Percentiles rank a stretch among this genome's conserved stretches.
Evolutionary conservation across 2,797 vertebrate species (phyloP).

Genomic region (Myotis planiceps): DNA sequence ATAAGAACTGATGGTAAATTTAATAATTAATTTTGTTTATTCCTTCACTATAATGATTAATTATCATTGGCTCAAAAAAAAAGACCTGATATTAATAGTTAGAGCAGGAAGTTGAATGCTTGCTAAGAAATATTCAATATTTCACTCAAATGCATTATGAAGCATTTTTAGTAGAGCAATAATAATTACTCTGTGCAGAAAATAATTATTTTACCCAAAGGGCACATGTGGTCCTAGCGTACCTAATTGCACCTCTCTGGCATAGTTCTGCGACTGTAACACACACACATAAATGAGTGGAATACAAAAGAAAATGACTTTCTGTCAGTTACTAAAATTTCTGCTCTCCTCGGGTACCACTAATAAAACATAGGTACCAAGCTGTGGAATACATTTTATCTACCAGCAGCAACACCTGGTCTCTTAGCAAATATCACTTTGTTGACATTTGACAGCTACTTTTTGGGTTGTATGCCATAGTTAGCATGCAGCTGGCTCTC

Average conservation of each 20-base stretch:
- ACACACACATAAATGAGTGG: neutral
- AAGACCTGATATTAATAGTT: neutral
- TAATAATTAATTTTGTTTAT: neutral
- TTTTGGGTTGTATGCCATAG: neutral
- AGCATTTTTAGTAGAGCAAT: neutral
- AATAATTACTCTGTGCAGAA: neutral
- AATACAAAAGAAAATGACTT: constrained; percentile 25
- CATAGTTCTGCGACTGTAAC: neutral
- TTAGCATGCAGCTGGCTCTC: neutral
- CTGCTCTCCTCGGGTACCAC: neutral
- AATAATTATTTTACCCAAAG: neutral
- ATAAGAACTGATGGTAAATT: constrained; percentile 34
- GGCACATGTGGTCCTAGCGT: neutral
- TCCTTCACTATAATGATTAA: neutral
- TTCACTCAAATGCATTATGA: neutral
- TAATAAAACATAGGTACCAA: constrained; percentile 53
- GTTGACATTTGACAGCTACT: neutral
- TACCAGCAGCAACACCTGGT: constrained; percentile 21
- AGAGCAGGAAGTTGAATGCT: neutral
- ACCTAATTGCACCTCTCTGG: neutral
- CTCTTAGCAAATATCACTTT: constrained; percentile 47
- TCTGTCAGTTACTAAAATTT: neutral
- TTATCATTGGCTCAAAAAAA: neutral
- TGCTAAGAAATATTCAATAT: neutral
- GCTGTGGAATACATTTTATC: constrained; percentile 43